phyloP scores from a whole-genome alignment of 1,140 invertebrate species.

The Polypedilum pembai region DNA sequence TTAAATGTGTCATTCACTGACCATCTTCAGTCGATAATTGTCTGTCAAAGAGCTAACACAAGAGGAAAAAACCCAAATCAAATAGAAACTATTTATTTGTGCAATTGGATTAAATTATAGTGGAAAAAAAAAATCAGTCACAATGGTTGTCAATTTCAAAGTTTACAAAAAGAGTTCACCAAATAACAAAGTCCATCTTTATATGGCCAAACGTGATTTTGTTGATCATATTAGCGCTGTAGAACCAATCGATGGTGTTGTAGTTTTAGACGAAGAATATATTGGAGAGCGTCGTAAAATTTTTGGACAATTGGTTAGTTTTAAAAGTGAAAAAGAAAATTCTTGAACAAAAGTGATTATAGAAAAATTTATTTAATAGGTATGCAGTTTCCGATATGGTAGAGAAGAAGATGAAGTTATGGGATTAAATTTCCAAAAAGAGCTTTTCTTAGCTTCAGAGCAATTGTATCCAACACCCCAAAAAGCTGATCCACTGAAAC shows the following conservation, averaged over 20 bases:
- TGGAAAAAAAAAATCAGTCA: conserved; percentile 37
- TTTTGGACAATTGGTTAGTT: conserved; percentile 76
- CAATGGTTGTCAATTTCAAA: conserved; percentile 82
- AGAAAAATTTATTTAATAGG: too few relatives aligned
- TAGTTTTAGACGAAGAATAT: conserved; percentile 88
- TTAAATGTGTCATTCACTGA: neutral
- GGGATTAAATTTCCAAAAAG: conserved; percentile 96
- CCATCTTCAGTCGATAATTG: conserved; percentile 20
- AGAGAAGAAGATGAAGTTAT: conserved; percentile 97
- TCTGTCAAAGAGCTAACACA: conserved; percentile 5
- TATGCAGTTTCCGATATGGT: conserved; percentile 93
- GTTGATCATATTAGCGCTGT: conserved; percentile 88
- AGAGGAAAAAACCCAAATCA: neutral
- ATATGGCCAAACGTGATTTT: conserved; percentile 93
- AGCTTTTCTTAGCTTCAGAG: conserved; percentile 80
- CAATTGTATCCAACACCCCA: conserved; percentile 73
- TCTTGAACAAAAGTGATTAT: too few relatives aligned
- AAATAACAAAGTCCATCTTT: conserved; percentile 89
- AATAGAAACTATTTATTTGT: conserved; percentile 24
- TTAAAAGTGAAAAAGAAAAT: too few relatives aligned
- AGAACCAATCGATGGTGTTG: conserved; percentile 92
- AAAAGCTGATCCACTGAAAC: conserved; percentile 47
- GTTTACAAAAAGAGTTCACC: conserved; percentile 93
- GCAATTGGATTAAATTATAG: neutral
- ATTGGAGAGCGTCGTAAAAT: conserved; percentile 72